A percentile compares a stretch with the other conserved stretches of the same genome.
Evolutionary conservation across 2,797 vertebrate genomes (phyloP).

Genomic region (Myioborus melanocephalus): DNA sequence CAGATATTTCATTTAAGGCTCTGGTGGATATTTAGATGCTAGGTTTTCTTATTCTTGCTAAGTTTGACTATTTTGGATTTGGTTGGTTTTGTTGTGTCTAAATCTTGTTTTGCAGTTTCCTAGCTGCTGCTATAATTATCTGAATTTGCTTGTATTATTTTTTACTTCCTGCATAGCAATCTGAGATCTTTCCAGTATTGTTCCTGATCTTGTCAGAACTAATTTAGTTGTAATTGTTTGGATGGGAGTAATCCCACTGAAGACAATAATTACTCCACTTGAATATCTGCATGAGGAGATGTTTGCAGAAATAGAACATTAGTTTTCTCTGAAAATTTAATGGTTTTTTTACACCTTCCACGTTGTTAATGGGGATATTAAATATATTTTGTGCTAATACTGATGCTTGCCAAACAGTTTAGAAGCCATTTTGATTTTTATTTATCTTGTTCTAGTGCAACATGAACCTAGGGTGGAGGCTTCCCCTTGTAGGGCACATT

Average conservation of each 20-base stretch:
- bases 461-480: background rate
- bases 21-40: background rate
- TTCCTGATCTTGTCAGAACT: background rate
- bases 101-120: background rate
- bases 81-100: background rate
- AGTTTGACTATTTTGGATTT: background rate
- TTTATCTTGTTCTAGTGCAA: background rate
- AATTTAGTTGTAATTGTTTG: background rate
- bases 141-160: slow-evolving; percentile 13
- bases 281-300: background rate
- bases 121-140: slow-evolving; percentile 6
- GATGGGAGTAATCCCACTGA: background rate
- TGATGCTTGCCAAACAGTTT: background rate
- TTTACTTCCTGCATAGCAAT: background rate
- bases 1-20: background rate
- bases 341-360: background rate
- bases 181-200: slow-evolving; percentile 8
- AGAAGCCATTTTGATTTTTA: background rate
- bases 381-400: background rate
- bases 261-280: background rate
- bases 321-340: background rate
- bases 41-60: background rate
- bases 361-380: background rate
- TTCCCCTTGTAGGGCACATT: background rate
- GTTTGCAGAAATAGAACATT: background rate